phyloP scores from a whole-genome alignment of 1,140 invertebrate genomes.

The Lineus longissimus region DNA sequence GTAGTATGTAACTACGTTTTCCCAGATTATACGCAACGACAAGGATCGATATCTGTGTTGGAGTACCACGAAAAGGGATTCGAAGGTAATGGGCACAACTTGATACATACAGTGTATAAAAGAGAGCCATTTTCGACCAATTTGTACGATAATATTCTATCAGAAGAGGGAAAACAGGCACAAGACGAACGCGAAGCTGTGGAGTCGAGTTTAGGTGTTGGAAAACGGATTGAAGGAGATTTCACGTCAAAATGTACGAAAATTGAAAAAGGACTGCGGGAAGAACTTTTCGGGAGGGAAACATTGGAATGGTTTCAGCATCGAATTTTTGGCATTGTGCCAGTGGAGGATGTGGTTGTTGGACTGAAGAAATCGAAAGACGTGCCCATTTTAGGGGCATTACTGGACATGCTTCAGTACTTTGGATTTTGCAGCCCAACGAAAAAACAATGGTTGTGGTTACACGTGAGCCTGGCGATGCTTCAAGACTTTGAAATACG shows the following conservation, averaged over 20 bases:
- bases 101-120: not conserved
- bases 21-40: constrained; percentile 4
- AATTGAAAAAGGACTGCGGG: not conserved
- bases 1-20: constrained; percentile 7
- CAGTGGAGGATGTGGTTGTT: not conserved
- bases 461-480: constrained; percentile 6
- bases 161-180: not conserved
- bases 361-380: not conserved
- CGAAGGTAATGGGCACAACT: not conserved
- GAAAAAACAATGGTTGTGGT: constrained; percentile 5
- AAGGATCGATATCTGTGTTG: not conserved
- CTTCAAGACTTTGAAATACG: constrained; percentile 2
- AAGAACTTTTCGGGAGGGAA: not conserved
- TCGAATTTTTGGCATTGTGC: not conserved
- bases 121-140: constrained; percentile 5
- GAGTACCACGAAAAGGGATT: constrained; percentile 5
- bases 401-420: constrained; percentile 5
- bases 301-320: constrained; percentile 4
- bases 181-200: not conserved
- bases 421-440: constrained; percentile 6
- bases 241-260: constrained; percentile 5
- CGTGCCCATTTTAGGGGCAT: constrained; percentile 2
- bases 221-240: not conserved
- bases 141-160: constrained; percentile 3
- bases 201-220: not conserved